Percentiles rank a stretch among this genome's conserved stretches.
Conservation (phyloP, 2,888 invertebrate genomes). For the Meloe dianella region DNA sequence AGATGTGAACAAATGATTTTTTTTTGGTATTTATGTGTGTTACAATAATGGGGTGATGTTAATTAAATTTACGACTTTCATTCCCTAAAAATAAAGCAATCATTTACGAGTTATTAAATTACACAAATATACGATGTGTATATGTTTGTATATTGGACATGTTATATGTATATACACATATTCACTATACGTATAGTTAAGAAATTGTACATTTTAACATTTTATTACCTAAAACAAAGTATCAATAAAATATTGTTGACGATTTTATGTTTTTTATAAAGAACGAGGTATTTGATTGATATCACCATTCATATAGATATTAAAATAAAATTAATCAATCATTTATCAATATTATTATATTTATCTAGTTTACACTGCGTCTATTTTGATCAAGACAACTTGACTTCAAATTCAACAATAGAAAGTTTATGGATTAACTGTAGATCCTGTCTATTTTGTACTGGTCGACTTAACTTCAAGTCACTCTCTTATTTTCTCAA, state of each 20-base stretch:
- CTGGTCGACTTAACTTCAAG: too few relatives aligned
- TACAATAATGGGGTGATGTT: constrained; percentile 35
- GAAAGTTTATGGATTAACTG: too few relatives aligned
- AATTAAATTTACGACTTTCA: constrained; percentile 47
- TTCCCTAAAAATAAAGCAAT: constrained; percentile 56
- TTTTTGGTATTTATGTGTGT: not conserved
- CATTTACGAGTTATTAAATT: constrained; percentile 70
- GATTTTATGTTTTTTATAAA: constrained; percentile 32
- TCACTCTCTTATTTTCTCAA: too few relatives aligned
- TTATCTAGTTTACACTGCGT: too few relatives aligned
- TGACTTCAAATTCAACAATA: too few relatives aligned
- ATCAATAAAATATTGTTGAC: constrained; percentile 36
- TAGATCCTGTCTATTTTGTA: too few relatives aligned
- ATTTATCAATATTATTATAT: too few relatives aligned
- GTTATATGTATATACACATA: not conserved
- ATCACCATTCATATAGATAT: too few relatives aligned
- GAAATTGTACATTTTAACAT: constrained; percentile 32
- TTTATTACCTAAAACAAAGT: constrained; percentile 38
- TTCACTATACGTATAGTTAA: constrained; percentile 21
- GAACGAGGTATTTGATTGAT: constrained; percentile 19
- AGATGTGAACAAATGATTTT: not conserved
- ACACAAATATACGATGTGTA: constrained; percentile 67
- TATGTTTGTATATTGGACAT: constrained; percentile 30
- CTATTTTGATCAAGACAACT: too few relatives aligned
- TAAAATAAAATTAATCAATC: too few relatives aligned